Base-by-base conservation (phyloP, 2,797 vertebrate species). In the Enoplosus armatus region DNA sequence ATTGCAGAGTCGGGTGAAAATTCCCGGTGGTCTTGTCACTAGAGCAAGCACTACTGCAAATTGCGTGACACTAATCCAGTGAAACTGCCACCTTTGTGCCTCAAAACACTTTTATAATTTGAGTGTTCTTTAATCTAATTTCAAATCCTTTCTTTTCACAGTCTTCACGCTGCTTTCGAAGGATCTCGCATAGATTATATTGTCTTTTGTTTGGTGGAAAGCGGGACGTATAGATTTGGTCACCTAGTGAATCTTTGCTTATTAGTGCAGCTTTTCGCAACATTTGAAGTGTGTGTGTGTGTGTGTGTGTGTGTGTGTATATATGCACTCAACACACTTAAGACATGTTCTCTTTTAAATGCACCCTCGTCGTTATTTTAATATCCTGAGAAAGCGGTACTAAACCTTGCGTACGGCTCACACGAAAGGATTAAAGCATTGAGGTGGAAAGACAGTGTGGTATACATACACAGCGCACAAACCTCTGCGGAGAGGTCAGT, bases 331-430 rank as follows among this genome's bases (percentile, higher is more conserved):
- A 29, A 26, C 20, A 68, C 22, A n/a, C 31, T n/a, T 1, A 8
- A 22, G 6, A 63, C 4, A 47, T 41, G 8, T 56, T 50, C 35
- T 41, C 27, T 64, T 53, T 70, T 18, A 41, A 43, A 45, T 72
- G 60, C 33, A 41, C 80, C 65, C 26, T 16, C n/a, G 26, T 47
- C 15, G 26, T 35, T 75, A 41, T 72, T 72, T 75, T 41, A 47
- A 59, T 20, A 6, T 58, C 50, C 31, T 54, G 11, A n/a, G 18
- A 59, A 50, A 56, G 63, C 6, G 3, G 2, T 8, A 41, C 15
- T 20, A 35, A 70, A 63, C 74, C n/a, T 18, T n/a, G 53, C 22
- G 27, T 24, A 37, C 56, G n/a, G 61, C n/a, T 75, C 26, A 45
- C 59, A 62, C 45, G 39, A 72, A 24, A 41, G 56, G 14, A 33